Conservation (phyloP, 2,797 vertebrate genomes). For the Oreochromis grahami region DNA sequence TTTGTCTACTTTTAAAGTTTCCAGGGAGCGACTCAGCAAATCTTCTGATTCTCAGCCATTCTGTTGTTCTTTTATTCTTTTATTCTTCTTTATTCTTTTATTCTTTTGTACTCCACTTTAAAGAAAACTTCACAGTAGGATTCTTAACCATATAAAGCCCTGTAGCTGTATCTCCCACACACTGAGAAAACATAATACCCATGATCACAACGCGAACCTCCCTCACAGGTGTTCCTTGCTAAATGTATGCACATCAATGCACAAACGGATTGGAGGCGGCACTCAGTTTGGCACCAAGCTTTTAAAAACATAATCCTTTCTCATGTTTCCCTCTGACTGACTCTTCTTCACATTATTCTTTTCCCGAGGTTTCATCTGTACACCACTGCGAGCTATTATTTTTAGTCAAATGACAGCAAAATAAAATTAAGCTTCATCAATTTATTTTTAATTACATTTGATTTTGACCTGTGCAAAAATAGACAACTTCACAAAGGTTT, state of each 20-base stretch:
- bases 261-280: background rate
- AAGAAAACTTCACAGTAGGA: background rate
- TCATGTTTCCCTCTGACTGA: background rate
- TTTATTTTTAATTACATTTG: background rate
- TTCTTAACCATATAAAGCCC: background rate
- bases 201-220: constrained; percentile 18
- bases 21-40: background rate
- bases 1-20: background rate
- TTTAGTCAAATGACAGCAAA: background rate
- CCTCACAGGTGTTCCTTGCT: constrained; percentile 17
- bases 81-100: background rate
- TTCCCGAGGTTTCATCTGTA: background rate
- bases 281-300: background rate
- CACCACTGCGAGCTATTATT: background rate
- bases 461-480: background rate
- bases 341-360: background rate
- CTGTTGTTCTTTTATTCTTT: background rate
- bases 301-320: constrained; percentile 8
- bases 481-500: background rate
- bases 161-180: constrained; percentile 22
- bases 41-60: background rate
- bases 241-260: background rate
- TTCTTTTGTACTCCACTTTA: background rate
- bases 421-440: background rate
- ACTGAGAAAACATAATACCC: background rate